Base-by-base conservation (phyloP, 2,797 vertebrate species). In the Dallia pectoralis region DNA sequence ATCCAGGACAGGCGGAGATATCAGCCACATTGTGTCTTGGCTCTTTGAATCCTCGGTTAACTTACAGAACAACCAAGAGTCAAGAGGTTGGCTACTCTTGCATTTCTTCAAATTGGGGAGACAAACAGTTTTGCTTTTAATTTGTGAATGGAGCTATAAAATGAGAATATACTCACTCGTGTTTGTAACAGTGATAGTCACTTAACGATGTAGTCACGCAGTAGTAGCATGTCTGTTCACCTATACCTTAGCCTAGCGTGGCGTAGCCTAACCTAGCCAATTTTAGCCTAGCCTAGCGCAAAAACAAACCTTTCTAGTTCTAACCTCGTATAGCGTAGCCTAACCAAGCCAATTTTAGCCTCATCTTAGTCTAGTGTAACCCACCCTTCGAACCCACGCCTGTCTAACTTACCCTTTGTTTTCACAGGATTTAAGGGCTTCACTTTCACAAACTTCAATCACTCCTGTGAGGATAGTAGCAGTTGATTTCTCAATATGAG, bases 361-460 rank as follows among this genome's bases (percentile, higher is more conserved):
- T 44, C 11, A 44, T 44, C 40, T 44, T 18, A 56, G 51, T n/a
- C 51, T 32, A 63, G 29, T 22, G 19, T 25, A 44, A 44, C 40
- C 40, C 40, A 44, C 40, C 40, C 40, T 44, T 44, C 40, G n/a
- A n/a, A n/a, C n/a, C 14, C 14, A 6, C 11, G 40, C 40, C 40
- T 44, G 14, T 44, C 40, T 44, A 44, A 44, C 33, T 36, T 36
- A 36, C 33, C 83, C 86, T 85, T 78, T 25, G 29, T 74, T 82
- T 75, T 87, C 76, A 85, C 78, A 81, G 77, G 83, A 89, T 90
- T 86, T 89, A 91, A 93, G 92, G 93, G 92, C 92, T 92, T 86
- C 86, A 88, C 86, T 86, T 89, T 90, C 88, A 91, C 90, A 88
- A 89, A 88, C 88, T 81, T 87, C 89, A 71, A 40, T 19, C 69